Evolutionary conservation across 2,797 vertebrate species (phyloP), one percentile per base, ranked within the genome.

Genomic region (Meriones psammophilus): DNA sequence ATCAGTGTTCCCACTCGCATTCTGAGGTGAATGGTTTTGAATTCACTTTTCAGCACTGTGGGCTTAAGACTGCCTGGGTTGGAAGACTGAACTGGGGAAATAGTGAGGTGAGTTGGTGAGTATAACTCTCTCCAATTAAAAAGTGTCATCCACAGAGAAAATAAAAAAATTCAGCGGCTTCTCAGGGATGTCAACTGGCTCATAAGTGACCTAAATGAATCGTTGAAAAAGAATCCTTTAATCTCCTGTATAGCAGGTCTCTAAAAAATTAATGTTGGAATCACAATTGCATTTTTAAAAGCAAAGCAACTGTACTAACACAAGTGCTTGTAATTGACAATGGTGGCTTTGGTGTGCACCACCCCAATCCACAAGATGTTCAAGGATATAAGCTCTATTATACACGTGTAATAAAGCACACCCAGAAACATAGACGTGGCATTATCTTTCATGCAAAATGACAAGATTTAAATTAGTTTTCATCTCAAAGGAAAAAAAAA

Each of bases 161-260:
- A 98, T 98, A 96, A 98, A 98, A 98, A 98, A 98, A 50, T 97
- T 98, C 96, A 98, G 97, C 96, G 73, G 36, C 78, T 97, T 97
- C 94, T 97, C 96, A 97, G 88, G 94, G 92, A 89, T 97, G 96
- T 96, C 97, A 98, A 92, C 94, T 97, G 97, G 97, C 96, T 97
- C 92, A 92, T 96, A 96, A 98, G 92, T 97, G 98, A 97, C 97
- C 98, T 97, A 98, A 98, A 98, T 97, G 96, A 98, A 98, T 98
- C 66, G 90, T 94, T 97, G 71, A 69, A 73, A 97, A 97, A 97
- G 88, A 86, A 62, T 93, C 66, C 77, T 98, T 98, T 98, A 97
- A 97, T 98, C 95, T 98, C 96, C 97, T 86, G 87, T 91, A 98
- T 94, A 97, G 97, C 88, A 96, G 83, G 64, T 97, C 91, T 97